Percentiles rank a stretch among this genome's conserved stretches.
phyloP scores from a whole-genome alignment of 1,140 invertebrate species.

The Anthonomus grandis region DNA sequence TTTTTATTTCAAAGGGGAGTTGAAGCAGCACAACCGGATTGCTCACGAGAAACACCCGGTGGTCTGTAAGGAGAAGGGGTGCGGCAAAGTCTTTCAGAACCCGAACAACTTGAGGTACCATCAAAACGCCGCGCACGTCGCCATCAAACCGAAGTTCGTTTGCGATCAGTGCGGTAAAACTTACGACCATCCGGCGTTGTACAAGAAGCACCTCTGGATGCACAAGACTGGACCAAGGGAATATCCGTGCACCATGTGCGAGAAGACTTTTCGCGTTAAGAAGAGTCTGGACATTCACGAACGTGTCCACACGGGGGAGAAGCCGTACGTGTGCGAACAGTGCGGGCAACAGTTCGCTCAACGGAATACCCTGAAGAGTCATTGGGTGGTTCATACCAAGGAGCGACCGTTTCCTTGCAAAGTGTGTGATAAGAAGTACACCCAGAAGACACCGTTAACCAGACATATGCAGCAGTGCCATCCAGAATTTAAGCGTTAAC shows the following conservation, averaged over 20 bases:
- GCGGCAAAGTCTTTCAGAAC: constrained; percentile 1
- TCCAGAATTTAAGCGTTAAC: not conserved
- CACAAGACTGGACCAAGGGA: constrained; percentile 23
- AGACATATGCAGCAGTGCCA: constrained; percentile 3
- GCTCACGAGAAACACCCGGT: constrained; percentile 14
- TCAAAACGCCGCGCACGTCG: not conserved
- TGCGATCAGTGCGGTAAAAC: constrained; percentile 62
- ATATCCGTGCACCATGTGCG: constrained; percentile 31
- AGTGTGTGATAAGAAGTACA: constrained; percentile 41
- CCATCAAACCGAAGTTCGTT: not conserved
- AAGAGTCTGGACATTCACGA: constrained; percentile 51
- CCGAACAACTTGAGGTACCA: constrained; percentile 6
- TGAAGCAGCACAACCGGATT: constrained; percentile 13
- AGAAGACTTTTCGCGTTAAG: constrained; percentile 20
- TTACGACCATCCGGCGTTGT: constrained; percentile 40
- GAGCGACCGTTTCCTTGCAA: constrained; percentile 43
- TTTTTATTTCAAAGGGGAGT: constrained; percentile 40
- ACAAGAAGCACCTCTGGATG: constrained; percentile 38
- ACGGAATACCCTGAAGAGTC: constrained; percentile 50
- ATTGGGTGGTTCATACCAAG: constrained; percentile 53
- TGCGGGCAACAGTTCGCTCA: constrained; percentile 59
- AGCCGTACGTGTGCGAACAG: constrained; percentile 64
- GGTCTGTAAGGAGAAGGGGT: not conserved
- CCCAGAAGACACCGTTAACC: constrained; percentile 2
- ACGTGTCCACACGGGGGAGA: constrained; percentile 66